Base-by-base conservation (phyloP, 2,797 vertebrate species). In the Schizopygopsis pylzovi region DNA sequence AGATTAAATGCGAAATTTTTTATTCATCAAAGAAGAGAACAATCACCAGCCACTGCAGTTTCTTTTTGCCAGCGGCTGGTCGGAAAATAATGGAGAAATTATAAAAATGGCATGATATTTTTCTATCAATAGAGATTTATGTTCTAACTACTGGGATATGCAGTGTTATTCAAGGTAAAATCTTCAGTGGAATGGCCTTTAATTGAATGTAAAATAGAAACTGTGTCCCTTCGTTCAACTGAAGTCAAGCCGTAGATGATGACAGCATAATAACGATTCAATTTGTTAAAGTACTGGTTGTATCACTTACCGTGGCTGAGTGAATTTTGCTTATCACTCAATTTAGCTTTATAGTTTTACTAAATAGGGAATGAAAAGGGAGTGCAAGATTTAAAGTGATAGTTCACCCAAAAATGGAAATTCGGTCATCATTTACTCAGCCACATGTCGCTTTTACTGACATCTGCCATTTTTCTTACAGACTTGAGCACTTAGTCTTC, bases 391-490 rank as follows among this genome's bases (percentile, higher is more conserved):
- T 76, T 33, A 52, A 49, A 76, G 52, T 37, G 20, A 16, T 15
- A 41, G 20, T 56, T 22, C 45, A 73, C 8, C 3, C 4, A 43
- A 28, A 49, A 73, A 77, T 56, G 45, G 65, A 79, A 37, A 77
- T 11, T 59, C 59, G 54, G 5, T 65, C 45, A 28, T 28, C 25
- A 22, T 54, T 45, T 78, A 47, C 33, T 39, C 54, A 86, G 86
- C 87, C 87, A 86, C 84, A 84, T 77, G 81, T 93, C 93, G 92
- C 88, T 89, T 91, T 93, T 90, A 84, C 87, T 92, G 94, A 94
- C 93, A 93, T 92, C 92, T 94, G 92, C 91, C 92, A 92, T 90
- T 94, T 93, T 83, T 87, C 67, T 89, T 80, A 45, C 90, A 87
- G 92, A 88, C 91, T 90, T 83, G n/a, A 87, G 87, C 81, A 82